Evolutionary conservation across 2,797 vertebrate species (phyloP), one percentile per base, ranked within the genome.

Genomic region (Rachycentron canadum): DNA sequence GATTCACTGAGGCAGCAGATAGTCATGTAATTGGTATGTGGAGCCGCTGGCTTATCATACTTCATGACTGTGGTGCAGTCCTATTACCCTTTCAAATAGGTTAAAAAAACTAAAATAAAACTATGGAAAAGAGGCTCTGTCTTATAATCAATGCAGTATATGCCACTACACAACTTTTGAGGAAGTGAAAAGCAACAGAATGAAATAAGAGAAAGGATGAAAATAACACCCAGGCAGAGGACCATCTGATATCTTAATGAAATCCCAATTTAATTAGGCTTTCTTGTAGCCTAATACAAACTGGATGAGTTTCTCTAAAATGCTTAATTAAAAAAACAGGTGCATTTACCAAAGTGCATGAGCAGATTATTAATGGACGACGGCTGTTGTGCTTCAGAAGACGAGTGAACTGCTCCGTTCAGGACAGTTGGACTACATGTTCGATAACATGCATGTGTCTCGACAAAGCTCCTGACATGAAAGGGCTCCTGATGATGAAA

Each of bases 241-340:
- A 47, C 34, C n/a, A 64, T 73, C 65, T 73, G 65, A 83, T 76
- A 69, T 68, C 69, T 69, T 72, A 62, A 81, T 71, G 41, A 69
- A 66, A 79, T 71, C 41, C 70, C 23, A 38, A 47, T 57, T 53
- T 73, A 75, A 82, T 84, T 63, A 57, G 52, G 26, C 8, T 9
- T 36, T 58, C 34, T 61, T 65, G 21, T 25, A 69, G 23, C 13
- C 23, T 68, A 9, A 62, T 62, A 38, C 56, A 36, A 81, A 55
- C 50, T 47, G 36, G 60, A 59, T 69, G 32, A 64, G 26, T 69
- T 63, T 68, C 23, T 47, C 16, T 32, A 21, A 52, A 71, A 78
- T 50, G 3, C 75, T 45, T 57, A 8, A 49, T 65, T 65, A 61
- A 41, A 52, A 61, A 72, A 21, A 32, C 32, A 41, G 19, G 21